phyloP scores from a whole-genome alignment of 2,797 vertebrate species.

The Limosa lapponica region DNA sequence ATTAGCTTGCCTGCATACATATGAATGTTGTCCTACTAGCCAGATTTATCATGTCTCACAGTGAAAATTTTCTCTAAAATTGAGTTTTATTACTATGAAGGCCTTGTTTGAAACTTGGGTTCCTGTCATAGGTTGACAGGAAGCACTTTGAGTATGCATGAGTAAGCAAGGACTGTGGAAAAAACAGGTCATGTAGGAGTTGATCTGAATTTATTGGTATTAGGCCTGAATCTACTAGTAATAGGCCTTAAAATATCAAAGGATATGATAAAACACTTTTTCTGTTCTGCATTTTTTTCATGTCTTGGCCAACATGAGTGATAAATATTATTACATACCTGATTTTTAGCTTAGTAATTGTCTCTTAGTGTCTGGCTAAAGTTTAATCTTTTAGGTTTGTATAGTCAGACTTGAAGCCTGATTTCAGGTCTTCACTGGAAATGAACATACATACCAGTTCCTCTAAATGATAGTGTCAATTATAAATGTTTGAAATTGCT shows the following conservation, averaged over 20 bases:
- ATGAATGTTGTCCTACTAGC: neutral
- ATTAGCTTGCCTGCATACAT: neutral
- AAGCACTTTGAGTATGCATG: neutral
- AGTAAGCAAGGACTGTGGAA: neutral
- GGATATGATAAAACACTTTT: neutral
- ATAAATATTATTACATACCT: neutral
- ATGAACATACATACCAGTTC: neutral
- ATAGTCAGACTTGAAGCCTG: neutral
- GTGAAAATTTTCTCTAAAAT: neutral
- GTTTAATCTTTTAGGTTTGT: neutral
- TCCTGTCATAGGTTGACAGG: neutral
- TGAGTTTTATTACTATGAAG: neutral
- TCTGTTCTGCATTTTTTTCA: neutral
- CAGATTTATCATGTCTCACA: neutral
- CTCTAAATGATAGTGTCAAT: neutral
- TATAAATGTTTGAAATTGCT: neutral
- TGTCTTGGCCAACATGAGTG: neutral
- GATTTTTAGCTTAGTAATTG: neutral
- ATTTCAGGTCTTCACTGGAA: neutral
- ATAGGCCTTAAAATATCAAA: neutral
- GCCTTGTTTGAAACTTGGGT: neutral
- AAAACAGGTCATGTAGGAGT: neutral
- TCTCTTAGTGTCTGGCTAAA: neutral
- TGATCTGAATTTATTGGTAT: neutral
- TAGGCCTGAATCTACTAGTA: neutral